Conservation (phyloP, 2,113 vertebrate species). For the Boleophthalmus pectinirostris region DNA sequence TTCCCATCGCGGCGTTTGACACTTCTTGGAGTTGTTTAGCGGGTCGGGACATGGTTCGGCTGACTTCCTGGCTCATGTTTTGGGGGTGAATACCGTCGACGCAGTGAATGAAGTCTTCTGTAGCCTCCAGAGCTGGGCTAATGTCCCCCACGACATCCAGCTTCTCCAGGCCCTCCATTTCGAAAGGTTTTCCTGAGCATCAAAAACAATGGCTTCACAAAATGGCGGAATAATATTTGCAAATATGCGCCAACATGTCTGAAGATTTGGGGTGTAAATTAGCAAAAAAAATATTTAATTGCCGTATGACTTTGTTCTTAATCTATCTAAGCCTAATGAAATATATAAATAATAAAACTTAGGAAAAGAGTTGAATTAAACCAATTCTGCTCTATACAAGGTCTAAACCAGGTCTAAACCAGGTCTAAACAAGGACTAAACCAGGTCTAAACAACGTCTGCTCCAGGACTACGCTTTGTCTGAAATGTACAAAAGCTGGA, state of each 20-base stretch:
- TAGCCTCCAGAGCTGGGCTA: slow-evolving; percentile 95
- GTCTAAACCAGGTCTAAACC: too few species aligned
- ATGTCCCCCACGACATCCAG: slow-evolving; percentile 90
- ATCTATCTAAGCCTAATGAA: neutral
- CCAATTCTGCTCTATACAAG: too few species aligned
- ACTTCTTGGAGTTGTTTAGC: slow-evolving; percentile 78
- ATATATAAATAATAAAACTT: too few species aligned
- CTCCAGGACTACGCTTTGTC: neutral
- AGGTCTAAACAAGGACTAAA: neutral
- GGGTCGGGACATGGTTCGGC: slow-evolving; percentile 33
- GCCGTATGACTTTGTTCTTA: neutral
- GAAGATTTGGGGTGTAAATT: slow-evolving; percentile 7
- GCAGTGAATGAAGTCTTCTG: slow-evolving; percentile 91
- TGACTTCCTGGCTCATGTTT: slow-evolving; percentile 50
- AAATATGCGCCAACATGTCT: slow-evolving; percentile 40
- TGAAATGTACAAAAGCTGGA: neutral
- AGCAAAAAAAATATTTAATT: neutral
- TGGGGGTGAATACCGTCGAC: slow-evolving; percentile 82
- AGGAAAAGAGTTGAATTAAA: too few species aligned
- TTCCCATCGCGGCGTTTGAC: slow-evolving; percentile 71
- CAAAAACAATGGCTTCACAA: slow-evolving; percentile 29
- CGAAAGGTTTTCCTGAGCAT: slow-evolving; percentile 9
- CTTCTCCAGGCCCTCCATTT: slow-evolving; percentile 83
- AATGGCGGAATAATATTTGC: slow-evolving; percentile 10
- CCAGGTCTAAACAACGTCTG: too few species aligned